Base-by-base conservation (phyloP, 2,113 vertebrate species). In the Alligator sinensis region DNA sequence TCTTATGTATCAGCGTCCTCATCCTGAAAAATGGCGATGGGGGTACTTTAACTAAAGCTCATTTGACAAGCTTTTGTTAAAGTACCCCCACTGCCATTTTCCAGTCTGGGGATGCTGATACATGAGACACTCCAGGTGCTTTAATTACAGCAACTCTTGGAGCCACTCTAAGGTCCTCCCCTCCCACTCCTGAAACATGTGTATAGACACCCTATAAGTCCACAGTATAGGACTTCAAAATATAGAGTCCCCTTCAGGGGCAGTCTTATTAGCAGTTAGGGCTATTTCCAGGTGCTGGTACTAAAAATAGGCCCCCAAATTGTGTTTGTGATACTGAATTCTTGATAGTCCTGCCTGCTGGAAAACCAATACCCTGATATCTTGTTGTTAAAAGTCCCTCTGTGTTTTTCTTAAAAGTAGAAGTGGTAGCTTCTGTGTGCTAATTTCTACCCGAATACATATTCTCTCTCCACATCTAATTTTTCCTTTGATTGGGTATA, bases 391-490 rank as follows among this genome's bases (percentile, higher is more conserved):
- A 72, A 38, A 47, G 21, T 24, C 68, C 34, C 2, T 2, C 11
- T 19, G 68, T 72, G 38, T 74, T 47, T 47, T 74, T 21, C 6
- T 82, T 90, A 2, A 47, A 86, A 89, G 5, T 89, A 80, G 82
- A 93, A 90, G 64, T 62, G 91, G 94, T 89, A 94, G 82, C 55
- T 91, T 11, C 94, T 90, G 68, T 22, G 82, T 59, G 24, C 57
- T 62, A 94, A 88, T 85, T 95, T 82, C 92, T 86, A 91, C 94
- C 38, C 0, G 0, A 12, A 75, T 92, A 88, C 86, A 70, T 86
- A 38, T 28, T 66, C n/a, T 84, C 87, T 80, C 78, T 87, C 95
- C 81, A 11, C 57, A 77, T 60, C 59, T 89, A 88, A 95, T 96
- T 92, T 81, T 78, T 93, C 55, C 90, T 77, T 95, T 95, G 86